phyloP scores from a whole-genome alignment of 2,113 vertebrate species.

The Paramormyrops kingsleyae region DNA sequence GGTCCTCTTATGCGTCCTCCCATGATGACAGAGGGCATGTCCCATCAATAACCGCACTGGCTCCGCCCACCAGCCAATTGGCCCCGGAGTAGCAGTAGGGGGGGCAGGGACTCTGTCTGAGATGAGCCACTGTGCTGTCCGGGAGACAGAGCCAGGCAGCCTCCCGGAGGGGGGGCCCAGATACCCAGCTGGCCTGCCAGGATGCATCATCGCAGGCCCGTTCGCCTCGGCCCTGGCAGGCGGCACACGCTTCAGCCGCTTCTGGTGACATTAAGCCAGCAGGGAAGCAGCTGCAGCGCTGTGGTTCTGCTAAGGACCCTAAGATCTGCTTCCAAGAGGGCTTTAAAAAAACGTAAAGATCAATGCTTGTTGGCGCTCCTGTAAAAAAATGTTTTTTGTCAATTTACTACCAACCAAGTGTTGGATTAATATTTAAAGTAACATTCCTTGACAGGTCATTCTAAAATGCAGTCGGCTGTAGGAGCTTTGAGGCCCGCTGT shows the following conservation, averaged over 20 bases:
- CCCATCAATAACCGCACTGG: not conserved
- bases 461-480: not conserved
- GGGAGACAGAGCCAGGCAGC: not conserved
- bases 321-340: not conserved
- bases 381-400: not conserved
- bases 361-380: not conserved
- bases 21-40: not conserved
- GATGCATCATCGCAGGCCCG: not conserved
- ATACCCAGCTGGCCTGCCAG: not conserved
- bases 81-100: not conserved
- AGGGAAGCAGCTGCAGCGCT: not conserved
- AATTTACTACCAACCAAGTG: not conserved
- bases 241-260: not conserved
- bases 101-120: not conserved
- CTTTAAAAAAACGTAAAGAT: not conserved
- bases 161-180: not conserved
- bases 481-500: not conserved
- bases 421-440: not conserved
- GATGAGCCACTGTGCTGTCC: not conserved
- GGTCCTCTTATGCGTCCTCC: not conserved
- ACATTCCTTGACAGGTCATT: conserved; percentile 5
- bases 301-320: not conserved
- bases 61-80: not conserved
- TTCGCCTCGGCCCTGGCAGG: not conserved
- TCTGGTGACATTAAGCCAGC: not conserved